Base-by-base conservation (phyloP, 1,140 invertebrate genomes). In the Acromyrmex heyeri region DNA sequence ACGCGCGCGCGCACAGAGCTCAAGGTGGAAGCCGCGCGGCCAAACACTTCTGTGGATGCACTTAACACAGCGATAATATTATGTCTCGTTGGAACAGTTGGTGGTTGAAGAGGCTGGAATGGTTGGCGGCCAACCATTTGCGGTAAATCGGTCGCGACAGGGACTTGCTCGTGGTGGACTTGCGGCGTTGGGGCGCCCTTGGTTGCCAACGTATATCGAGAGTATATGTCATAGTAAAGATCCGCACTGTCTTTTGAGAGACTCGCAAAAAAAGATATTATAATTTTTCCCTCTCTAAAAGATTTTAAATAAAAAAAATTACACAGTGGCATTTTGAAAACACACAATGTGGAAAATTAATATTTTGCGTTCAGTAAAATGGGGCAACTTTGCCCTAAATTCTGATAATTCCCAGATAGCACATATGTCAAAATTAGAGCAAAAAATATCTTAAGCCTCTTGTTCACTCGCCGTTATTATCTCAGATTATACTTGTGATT, bases 61-160 rank as follows among this genome's bases (percentile, higher is more conserved):
- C 79, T 83, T 83, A 83, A 83, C 79, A 83, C 79, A 83, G 79
- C 79, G 79, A 83, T 83, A 83, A 83, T 83, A 83, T 83, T 83
- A 83, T 83, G 79, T 83, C 79, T 83, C 69, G 79, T 83, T 83
- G 79, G 69, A 83, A 83, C 69, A 83, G 79, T 83, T 83, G 79
- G 79, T 44, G 79, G 79, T 75, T 83, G 79, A 83, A 75, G 79
- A 83, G 79, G 69, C 69, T 27, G 69, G 69, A 83, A 83, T 83
- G 79, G 79, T 73, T 73, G 79, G 79, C 55, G 79, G 79, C 69
- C 79, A 83, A 83, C 79, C 79, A 83, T 83, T 83, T 83, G 79
- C 69, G 79, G 79, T 75, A 83, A 83, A 83, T 83, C 79, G 79
- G 79, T 44, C 79, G 79, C 79, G 67, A 73, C 55, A 62, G 77